A percentile compares a stretch with the other conserved stretches of the same genome.
phyloP scores from a whole-genome alignment of 1,140 invertebrate genomes.

The Aporrectodea caliginosa region DNA sequence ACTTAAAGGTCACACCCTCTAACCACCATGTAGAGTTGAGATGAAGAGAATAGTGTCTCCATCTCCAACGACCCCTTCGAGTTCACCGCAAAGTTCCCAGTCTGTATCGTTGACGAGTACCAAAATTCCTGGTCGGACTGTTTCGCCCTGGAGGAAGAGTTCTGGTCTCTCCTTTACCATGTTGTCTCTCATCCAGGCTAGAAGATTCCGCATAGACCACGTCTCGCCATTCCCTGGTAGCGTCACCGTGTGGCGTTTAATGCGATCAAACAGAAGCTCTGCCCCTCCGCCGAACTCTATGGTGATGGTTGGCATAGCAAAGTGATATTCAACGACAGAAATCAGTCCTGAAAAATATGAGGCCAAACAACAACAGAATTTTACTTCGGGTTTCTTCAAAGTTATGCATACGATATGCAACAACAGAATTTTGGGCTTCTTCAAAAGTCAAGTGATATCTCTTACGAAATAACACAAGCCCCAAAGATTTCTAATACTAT shows the following conservation, averaged over 20 bases:
- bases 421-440: too few species aligned
- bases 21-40: conserved; percentile 71
- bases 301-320: conserved; percentile 3
- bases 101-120: conserved; percentile 88
- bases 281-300: conserved; percentile 69
- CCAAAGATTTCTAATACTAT: too few species aligned
- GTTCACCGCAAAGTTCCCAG: conserved; percentile 78
- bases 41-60: conserved; percentile 67
- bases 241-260: conserved; percentile 67
- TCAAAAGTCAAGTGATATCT: too few species aligned
- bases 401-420: too few species aligned
- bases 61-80: conserved; percentile 62
- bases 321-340: too few species aligned
- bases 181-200: conserved; percentile 80
- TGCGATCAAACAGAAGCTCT: conserved; percentile 78
- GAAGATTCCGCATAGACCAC: conserved; percentile 72
- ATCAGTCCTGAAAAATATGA: too few species aligned
- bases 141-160: conserved; percentile 79
- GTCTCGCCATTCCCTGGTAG: conserved; percentile 58
- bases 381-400: too few species aligned
- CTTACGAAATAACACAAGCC: too few species aligned
- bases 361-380: too few species aligned
- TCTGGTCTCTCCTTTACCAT: conserved; percentile 78
- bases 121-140: conserved; percentile 83
- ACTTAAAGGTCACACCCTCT: too few species aligned